phyloP scores from a whole-genome alignment of 2,113 vertebrate species.

The Amblyornis subalaris region DNA sequence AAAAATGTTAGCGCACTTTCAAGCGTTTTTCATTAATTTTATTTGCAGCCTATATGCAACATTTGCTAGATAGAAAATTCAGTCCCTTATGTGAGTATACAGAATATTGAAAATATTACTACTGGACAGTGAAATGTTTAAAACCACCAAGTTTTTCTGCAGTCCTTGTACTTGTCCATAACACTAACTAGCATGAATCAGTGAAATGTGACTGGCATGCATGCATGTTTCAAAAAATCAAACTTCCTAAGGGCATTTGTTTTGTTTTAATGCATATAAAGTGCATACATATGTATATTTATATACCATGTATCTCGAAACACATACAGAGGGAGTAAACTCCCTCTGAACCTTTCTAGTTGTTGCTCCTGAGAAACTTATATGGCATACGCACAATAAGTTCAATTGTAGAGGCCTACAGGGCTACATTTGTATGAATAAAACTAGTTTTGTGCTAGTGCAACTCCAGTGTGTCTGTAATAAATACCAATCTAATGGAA shows the following conservation, averaged over 20 bases:
- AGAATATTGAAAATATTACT: conserved; percentile 2
- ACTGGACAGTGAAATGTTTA: neutral
- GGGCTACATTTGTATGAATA: neutral
- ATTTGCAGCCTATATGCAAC: neutral
- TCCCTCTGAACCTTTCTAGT: neutral
- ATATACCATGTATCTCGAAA: neutral
- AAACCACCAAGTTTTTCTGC: neutral
- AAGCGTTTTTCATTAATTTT: neutral
- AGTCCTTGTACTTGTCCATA: neutral
- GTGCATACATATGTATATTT: too few species aligned
- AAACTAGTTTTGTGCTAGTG: neutral
- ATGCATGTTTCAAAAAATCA: neutral
- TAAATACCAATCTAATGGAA: neutral
- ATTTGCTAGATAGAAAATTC: neutral
- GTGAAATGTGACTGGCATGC: neutral
- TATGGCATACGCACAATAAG: neutral
- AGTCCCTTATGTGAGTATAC: neutral
- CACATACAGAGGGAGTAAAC: neutral
- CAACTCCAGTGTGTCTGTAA: neutral
- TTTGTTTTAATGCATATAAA: neutral
- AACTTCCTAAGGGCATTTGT: neutral
- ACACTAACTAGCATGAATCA: neutral
- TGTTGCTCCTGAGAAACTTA: neutral
- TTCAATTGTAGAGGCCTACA: neutral
- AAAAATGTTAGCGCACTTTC: neutral